Conservation (phyloP, 1,140 invertebrate genomes). For the Sitodiplosis mosellana region DNA sequence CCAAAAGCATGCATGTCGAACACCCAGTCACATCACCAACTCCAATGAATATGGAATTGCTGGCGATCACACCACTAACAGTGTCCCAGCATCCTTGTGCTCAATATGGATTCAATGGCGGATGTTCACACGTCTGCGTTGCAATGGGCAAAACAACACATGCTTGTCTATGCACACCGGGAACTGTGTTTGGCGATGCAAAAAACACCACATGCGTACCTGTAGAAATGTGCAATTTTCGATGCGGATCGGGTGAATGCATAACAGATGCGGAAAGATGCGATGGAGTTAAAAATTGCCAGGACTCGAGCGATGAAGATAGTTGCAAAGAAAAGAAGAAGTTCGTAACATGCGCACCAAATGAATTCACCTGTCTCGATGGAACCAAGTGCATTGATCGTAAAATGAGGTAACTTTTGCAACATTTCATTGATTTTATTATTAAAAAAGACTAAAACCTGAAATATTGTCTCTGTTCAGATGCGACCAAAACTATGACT, state of each 20-base stretch:
- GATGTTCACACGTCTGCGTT: conserved; percentile 55
- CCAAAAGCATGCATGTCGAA: conserved; percentile 16
- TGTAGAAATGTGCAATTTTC: conserved; percentile 26
- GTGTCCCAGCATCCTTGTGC: conserved; percentile 34
- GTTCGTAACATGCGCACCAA: conserved; percentile 28
- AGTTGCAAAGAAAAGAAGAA: conserved; percentile 29
- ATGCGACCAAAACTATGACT: conserved; percentile 59
- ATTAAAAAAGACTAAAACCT: too few relatives aligned
- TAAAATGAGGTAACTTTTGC: too few relatives aligned
- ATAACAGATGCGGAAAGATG: conserved; percentile 40
- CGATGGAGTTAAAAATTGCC: conserved; percentile 49
- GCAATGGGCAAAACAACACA: conserved; percentile 12
- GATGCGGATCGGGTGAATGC: conserved; percentile 42
- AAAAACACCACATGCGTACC: conserved; percentile 32
- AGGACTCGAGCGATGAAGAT: conserved; percentile 44
- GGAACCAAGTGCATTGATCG: conserved; percentile 21
- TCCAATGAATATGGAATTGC: conserved; percentile 9
- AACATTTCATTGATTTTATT: conserved; percentile 14
- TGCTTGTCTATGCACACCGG: conserved; percentile 41
- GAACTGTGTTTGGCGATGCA: conserved; percentile 25
- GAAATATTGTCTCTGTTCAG: conserved; percentile 15
- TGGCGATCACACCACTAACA: conserved; percentile 8
- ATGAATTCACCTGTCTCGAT: conserved; percentile 40
- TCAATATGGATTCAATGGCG: conserved; percentile 39
- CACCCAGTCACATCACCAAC: neutral